Evolutionary conservation across 2,797 vertebrate species (phyloP).

Genomic region (Parambassis ranga): DNA sequence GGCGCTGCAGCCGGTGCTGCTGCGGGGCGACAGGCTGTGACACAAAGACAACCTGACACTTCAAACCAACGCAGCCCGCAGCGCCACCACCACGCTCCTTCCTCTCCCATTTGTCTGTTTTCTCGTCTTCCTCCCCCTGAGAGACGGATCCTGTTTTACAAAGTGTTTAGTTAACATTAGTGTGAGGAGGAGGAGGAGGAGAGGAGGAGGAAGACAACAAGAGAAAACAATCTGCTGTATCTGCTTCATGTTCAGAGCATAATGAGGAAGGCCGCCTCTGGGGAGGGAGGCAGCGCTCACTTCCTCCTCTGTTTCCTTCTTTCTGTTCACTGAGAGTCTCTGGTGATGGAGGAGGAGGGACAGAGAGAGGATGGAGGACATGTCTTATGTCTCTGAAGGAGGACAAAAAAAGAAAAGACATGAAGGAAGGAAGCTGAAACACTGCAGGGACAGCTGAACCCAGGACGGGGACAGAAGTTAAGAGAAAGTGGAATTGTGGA

Average conservation of each 20-base stretch:
- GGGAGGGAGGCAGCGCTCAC: slow-evolving; percentile 35
- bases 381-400: too few relatives aligned
- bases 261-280: slow-evolving; percentile 49
- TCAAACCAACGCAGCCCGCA: slow-evolving; percentile 53
- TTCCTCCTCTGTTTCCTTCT: slow-evolving; percentile 20
- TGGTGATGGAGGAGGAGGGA: not conserved
- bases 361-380: too few relatives aligned
- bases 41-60: slow-evolving; percentile 48
- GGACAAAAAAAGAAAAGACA: too few relatives aligned
- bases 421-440: too few relatives aligned
- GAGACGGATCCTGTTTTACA: slow-evolving; percentile 66
- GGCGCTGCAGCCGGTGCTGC: too few relatives aligned
- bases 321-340: slow-evolving; percentile 29
- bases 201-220: slow-evolving; percentile 33
- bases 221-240: slow-evolving; percentile 66
- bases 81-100: slow-evolving; percentile 20
- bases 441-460: too few relatives aligned
- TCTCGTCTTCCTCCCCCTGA: slow-evolving; percentile 26
- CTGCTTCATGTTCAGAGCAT: slow-evolving; percentile 59
- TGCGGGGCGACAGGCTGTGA: too few relatives aligned
- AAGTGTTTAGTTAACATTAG: slow-evolving; percentile 67
- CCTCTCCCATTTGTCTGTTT: slow-evolving; percentile 52
- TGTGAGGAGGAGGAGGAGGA: slow-evolving; percentile 8
- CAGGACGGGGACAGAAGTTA: too few relatives aligned
- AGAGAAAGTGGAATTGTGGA: too few relatives aligned